Percentiles rank a stretch among this genome's conserved stretches.
These are phyloP conservation scores for Acrobasis suavella DNA, from an alignment of 2,888 invertebrate genomes.

Conservation along the genomic window DNA sequence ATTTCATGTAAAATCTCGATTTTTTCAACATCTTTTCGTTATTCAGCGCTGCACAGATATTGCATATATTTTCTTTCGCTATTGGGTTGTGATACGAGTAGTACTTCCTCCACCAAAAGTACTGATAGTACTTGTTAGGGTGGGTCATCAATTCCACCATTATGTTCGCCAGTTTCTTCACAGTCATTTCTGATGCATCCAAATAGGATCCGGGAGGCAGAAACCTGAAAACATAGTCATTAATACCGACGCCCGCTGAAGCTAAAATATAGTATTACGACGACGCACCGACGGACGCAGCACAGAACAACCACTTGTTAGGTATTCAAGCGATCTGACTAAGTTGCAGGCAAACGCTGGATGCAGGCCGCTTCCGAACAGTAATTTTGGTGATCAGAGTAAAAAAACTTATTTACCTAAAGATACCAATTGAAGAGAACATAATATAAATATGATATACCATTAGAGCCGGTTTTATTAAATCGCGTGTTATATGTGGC, in stretches of 20 bases:
- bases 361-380: no score
- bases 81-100: conserved; percentile 6
- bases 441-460: no score
- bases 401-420: no score
- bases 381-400: no score
- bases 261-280: no score
- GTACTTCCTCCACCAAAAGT: conserved; percentile 7
- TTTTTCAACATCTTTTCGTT: neutral
- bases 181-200: neutral
- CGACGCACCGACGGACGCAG: neutral
- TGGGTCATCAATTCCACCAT: neutral
- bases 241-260: no score
- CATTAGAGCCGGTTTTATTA: no score
- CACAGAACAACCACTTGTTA: no score
- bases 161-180: neutral
- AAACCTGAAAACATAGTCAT: neutral
- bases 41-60: neutral
- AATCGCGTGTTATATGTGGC: no score
- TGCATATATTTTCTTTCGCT: conserved; percentile 1
- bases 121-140: neutral
- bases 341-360: no score
- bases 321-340: no score
- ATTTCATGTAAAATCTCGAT: neutral
- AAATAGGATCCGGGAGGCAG: conserved; percentile 7
- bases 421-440: no score